Evolutionary conservation across 2,797 vertebrate species (phyloP).

Genomic region (Sebastes flavidus): DNA sequence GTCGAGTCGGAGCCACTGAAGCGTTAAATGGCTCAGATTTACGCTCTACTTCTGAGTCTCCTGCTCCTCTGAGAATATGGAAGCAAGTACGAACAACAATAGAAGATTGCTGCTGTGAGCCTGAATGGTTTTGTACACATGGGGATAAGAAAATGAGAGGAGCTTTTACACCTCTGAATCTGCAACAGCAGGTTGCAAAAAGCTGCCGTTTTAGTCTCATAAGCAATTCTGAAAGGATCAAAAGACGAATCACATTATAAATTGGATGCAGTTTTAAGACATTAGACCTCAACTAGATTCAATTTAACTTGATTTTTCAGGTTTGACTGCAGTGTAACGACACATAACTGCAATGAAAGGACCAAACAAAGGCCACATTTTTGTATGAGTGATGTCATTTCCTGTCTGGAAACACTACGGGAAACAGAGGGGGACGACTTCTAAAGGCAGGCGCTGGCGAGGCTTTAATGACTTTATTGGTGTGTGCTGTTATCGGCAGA

Average conservation of each 20-base stretch:
- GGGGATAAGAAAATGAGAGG: slow-evolving; percentile 1
- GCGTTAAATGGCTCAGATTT: slow-evolving; percentile 19
- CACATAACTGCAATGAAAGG: not conserved
- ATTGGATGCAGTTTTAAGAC: not conserved
- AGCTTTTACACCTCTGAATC: slow-evolving; percentile 12
- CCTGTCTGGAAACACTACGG: slow-evolving; percentile 42
- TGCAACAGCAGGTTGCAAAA: not conserved
- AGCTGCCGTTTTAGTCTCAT: not conserved
- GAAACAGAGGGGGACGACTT: slow-evolving; percentile 8
- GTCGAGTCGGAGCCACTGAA: not conserved
- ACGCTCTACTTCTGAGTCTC: not conserved
- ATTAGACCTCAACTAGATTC: not conserved
- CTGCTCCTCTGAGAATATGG: slow-evolving; percentile 19
- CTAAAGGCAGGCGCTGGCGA: not conserved
- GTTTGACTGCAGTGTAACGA: not conserved
- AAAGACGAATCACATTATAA: not conserved
- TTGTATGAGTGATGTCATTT: slow-evolving; percentile 37
- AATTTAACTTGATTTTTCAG: not conserved
- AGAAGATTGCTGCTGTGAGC: slow-evolving; percentile 16
- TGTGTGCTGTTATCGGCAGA: slow-evolving; percentile 25
- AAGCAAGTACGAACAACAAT: slow-evolving; percentile 17
- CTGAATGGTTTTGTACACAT: not conserved
- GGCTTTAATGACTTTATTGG: slow-evolving; percentile 4
- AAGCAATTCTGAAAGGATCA: not conserved
- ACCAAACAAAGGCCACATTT: slow-evolving; percentile 19